Evolutionary conservation across 2,113 vertebrate genomes (phyloP), one percentile per base, ranked within the genome.

Genomic region (Lontra canadensis): DNA sequence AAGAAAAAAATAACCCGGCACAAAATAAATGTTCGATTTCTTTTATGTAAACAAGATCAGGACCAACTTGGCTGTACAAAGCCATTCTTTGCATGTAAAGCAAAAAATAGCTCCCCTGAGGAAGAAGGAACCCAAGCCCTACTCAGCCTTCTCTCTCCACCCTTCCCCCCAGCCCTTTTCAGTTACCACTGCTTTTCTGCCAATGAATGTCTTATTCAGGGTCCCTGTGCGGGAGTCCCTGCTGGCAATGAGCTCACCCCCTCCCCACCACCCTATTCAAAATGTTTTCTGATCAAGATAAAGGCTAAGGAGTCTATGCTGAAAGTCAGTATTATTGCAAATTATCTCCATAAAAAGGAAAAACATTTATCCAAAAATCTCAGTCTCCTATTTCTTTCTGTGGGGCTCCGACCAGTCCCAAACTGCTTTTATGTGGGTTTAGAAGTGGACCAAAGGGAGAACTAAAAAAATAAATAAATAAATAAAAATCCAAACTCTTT

Each of bases 31-130:
- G 47, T 80, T 98, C 98, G 88, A 97, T 76, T 65, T 59, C 73
- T 97, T 95, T 98, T 94, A 98, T 90, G 80, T 94, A 97, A 98
- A 98, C 95, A 89, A 95, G 85, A 98, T 63, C 49, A 94, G 97
- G 52, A 97, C 93, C 88, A 91, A 90, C 92, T 97, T 98, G 97
- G 96, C 97, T 52, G 88, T 97, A 97, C 95, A 97, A 81, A 97
- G 88, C 36, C 87, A 95, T 97, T 98, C 88, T 98, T 97, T 97
- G 93, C 88, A 96, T 96, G 95, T 97, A 96, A 92, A 98, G 95
- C 88, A 97, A 98, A 98, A 97, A 92, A 91, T 67, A 88, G 92
- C 65, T 97, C 94, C 97, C 97, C 90, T 88, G 97, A 96, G 98
- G 93, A 98, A 88, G 7, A 81, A 47, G 65, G 96, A 97, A 78